Conservation (phyloP, 2,113 vertebrate genomes). For the Heterotilapia buettikoferi region DNA sequence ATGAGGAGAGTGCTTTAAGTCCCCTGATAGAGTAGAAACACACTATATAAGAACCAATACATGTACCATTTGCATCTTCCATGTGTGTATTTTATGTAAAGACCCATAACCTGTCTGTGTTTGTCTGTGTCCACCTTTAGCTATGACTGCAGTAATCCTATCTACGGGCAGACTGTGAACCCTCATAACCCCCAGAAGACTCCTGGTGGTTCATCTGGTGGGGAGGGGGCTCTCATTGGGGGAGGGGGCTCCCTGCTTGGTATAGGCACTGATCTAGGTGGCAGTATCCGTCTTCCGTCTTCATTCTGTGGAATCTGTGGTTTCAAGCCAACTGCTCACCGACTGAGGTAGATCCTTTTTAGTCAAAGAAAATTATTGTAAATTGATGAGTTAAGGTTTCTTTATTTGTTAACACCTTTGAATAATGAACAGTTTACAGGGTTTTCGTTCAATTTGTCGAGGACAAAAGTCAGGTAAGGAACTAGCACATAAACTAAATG, state of each 20-base stretch:
- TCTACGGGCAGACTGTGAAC: background rate
- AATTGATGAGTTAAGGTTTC: background rate
- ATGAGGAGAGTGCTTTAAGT: background rate
- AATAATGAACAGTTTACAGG: background rate
- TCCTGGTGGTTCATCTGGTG: background rate
- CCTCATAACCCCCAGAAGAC: background rate
- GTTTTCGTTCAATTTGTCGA: background rate
- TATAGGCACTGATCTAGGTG: background rate
- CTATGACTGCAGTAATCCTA: slow-evolving; percentile 40
- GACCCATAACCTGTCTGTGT: background rate
- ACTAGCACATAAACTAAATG: background rate
- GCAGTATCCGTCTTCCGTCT: slow-evolving; percentile 32
- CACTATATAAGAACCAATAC: background rate
- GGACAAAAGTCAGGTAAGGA: background rate
- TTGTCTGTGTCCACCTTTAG: slow-evolving; percentile 37
- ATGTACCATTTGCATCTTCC: background rate
- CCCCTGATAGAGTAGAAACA: background rate
- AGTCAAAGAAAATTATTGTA: background rate
- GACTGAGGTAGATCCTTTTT: background rate
- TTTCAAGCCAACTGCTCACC: background rate
- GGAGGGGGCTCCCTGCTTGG: slow-evolving; percentile 15
- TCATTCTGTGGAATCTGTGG: background rate
- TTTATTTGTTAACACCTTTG: background rate
- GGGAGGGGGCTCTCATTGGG: slow-evolving; percentile 59
- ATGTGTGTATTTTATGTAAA: background rate